Percentiles rank a stretch among this genome's conserved stretches.
phyloP scores from a whole-genome alignment of 1,140 invertebrate species.

The Drosophila setifemur region DNA sequence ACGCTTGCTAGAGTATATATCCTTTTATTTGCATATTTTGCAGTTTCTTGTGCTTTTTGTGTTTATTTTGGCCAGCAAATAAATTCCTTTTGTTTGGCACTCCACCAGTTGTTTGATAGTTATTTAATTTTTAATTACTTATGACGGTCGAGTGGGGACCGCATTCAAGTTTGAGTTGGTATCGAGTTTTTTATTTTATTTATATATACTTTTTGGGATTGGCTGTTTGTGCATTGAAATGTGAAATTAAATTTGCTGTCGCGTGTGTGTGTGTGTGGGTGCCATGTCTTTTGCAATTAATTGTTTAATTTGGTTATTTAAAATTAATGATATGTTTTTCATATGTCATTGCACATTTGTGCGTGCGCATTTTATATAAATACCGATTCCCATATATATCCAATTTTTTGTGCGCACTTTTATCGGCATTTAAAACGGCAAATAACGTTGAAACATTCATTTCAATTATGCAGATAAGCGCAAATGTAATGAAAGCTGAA shows the following conservation, averaged over 20 bases:
- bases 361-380: slow-evolving; percentile 31
- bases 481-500: slow-evolving; percentile 78
- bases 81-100: slow-evolving; percentile 41
- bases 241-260: slow-evolving; percentile 73
- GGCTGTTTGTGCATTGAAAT: slow-evolving; percentile 66
- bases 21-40: background rate
- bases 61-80: slow-evolving; percentile 36
- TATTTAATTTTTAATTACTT: slow-evolving; percentile 80
- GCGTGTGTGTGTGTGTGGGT: slow-evolving; percentile 30
- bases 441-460: slow-evolving; percentile 70
- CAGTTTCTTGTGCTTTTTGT: background rate
- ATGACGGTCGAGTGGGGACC: slow-evolving; percentile 29
- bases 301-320: slow-evolving; percentile 80
- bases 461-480: slow-evolving; percentile 78
- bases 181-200: background rate
- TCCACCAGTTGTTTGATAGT: slow-evolving; percentile 50
- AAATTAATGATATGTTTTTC: slow-evolving; percentile 80
- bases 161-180: slow-evolving; percentile 28
- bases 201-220: slow-evolving; percentile 22
- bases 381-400: slow-evolving; percentile 7
- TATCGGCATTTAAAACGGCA: slow-evolving; percentile 45
- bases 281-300: slow-evolving; percentile 71
- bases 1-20: background rate
- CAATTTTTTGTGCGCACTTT: slow-evolving; percentile 9
- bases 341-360: slow-evolving; percentile 73